These are phyloP conservation scores for Drosophila nebulosa DNA, from an alignment of 1,140 invertebrate species.

Conservation along the genomic window DNA sequence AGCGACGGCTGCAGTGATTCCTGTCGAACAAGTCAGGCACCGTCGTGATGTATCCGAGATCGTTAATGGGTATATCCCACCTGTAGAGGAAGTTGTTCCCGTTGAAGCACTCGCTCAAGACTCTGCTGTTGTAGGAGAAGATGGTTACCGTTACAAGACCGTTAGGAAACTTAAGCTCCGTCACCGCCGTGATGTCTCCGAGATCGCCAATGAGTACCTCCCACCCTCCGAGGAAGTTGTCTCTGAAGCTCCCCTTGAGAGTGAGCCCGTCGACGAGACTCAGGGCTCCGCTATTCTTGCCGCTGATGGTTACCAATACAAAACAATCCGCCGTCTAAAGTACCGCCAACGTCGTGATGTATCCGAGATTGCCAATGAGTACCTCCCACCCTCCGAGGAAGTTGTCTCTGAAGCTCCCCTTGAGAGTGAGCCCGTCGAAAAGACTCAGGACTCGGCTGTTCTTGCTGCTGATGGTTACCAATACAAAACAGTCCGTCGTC, in stretches of 20 bases:
- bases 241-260: slow-evolving; percentile 21
- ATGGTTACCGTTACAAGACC: slow-evolving; percentile 64
- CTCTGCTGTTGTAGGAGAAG: slow-evolving; percentile 32
- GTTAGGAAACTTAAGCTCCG: slow-evolving; percentile 45
- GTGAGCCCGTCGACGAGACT: slow-evolving; percentile 16
- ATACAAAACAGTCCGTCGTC: slow-evolving; percentile 50
- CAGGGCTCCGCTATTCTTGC: slow-evolving; percentile 37
- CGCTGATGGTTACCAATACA: slow-evolving; percentile 57
- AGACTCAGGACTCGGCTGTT: slow-evolving; percentile 29
- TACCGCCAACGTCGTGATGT: slow-evolving; percentile 46
- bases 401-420: neutral
- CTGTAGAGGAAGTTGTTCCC: slow-evolving; percentile 48
- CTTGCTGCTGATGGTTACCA: slow-evolving; percentile 47
- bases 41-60: slow-evolving; percentile 72
- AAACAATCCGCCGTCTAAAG: slow-evolving; percentile 47
- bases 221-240: slow-evolving; percentile 43
- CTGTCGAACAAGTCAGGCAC: slow-evolving; percentile 74
- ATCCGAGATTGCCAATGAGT: slow-evolving; percentile 35
- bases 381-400: slow-evolving; percentile 46
- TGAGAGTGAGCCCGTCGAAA: slow-evolving; percentile 3
- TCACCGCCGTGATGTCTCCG: slow-evolving; percentile 59
- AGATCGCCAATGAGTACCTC: slow-evolving; percentile 57
- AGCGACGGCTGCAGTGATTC: slow-evolving; percentile 79
- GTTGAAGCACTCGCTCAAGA: slow-evolving; percentile 45
- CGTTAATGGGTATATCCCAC: slow-evolving; percentile 64